Evolutionary conservation across 2,888 invertebrate genomes (phyloP), one percentile per base, ranked within the genome.

Genomic region (Malthinus seriepunctatus): DNA sequence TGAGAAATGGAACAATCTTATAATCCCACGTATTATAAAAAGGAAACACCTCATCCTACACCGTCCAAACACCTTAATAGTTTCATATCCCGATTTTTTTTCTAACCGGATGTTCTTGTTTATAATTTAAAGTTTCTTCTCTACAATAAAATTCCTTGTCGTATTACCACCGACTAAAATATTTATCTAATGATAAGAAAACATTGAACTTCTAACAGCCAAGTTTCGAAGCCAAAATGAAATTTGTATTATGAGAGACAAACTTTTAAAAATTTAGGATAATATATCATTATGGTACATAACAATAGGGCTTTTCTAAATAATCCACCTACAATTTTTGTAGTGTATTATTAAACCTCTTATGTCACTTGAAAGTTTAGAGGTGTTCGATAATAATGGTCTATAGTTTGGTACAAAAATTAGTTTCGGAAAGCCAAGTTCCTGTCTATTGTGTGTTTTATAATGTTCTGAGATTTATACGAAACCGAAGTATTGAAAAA

Each of bases 31-130:
- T 23, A 23, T 5, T 23, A 23, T 23, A 23, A 23, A 23, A 23
- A 23, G 23, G 23, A 23, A 23, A 5, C 23, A 23, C 23, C 23
- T 23, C 23, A 23, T 23, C 23, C 23, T 3, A 23, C 23, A 23
- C 2, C 23, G 5, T 23, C n/a, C 23, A 23, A 23, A 23, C 23
- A 23, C 23, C 23, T 23, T 23, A 23, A 5, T 23, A 23, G 23
- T 42, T 23, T 42, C 9, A 42, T 15, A 23, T 42, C 14, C 39
- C 39, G 39, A 15, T 15, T 15, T 15, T 42, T 39, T 14, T 38
- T 56, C 10, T 38, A 46, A 58, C 58, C 58, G 58, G 58, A 58
- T 58, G 52, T 52, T 52, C 58, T 49, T 58, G 58, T 58, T 58
- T 58, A 50, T 53, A 23, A 38, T 39, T 35, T 33, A 10, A 37